Base-by-base conservation (phyloP, 2,113 vertebrate genomes). In the Poicephalus meyeri region DNA sequence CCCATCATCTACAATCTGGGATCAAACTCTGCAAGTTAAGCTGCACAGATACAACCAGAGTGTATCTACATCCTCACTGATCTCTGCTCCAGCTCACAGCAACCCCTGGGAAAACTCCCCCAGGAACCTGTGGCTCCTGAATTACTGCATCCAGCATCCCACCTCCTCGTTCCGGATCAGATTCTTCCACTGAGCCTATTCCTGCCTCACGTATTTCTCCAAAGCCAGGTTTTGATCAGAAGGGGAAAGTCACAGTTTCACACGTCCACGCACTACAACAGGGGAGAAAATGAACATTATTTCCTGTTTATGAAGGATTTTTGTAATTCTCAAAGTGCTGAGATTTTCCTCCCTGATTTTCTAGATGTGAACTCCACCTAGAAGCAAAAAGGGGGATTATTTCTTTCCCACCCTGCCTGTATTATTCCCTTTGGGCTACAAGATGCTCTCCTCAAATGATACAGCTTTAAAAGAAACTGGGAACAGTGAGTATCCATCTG, bases 401-500 rank as follows among this genome's bases (percentile, higher is more conserved):
- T 37, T 41, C 55, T 37, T 72, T 12, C 1, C 1, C 49, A 19
- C 61, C 11, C 39, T 41, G 17, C 9, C 69, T 65, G 6, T 39
- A 8, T 85, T 47, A 76, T 70, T 86, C 87, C 93, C 66, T 85
- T 23, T 4, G 2, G 68, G 61, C 31, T 82, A n/a, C 86, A 94
- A 72, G 61, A 91, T 85, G 80, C 78, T 93, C 66, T 91, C 70
- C 70, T n/a, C 52, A 82, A 91, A 69, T 0, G 56, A 80, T 5
- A 33, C 63, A 65, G 89, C 84, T 96, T 89, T 49, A 91, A 84
- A 79, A 58, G 31, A 61, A 73, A 50, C 46, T 1, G 24, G 44
- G 80, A 95, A 60, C 56, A 61, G 73, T 0, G 1, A 85, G 74
- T 7, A 88, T 89, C 95, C 95, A 95, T 87, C 91, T 95, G 93